These are phyloP conservation scores for Onychomys leucogaster DNA, from an alignment of 2,797 vertebrate species.

Conservation along the genomic window DNA sequence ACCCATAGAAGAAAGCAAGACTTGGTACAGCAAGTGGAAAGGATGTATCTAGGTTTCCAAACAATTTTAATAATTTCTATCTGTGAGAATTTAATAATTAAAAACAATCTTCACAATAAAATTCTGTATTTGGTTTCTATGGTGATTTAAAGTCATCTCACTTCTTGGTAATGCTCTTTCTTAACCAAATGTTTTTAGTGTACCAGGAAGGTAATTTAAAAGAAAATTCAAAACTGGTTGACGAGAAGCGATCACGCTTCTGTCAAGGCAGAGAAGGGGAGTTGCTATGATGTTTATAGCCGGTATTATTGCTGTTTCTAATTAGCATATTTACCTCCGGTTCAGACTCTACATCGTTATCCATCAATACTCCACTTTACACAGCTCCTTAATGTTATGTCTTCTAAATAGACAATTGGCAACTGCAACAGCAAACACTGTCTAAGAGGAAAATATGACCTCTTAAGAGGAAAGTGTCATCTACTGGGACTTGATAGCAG, in stretches of 20 bases:
- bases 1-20: conserved; percentile 17
- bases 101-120: conserved; percentile 53
- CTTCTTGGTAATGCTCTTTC: conserved; percentile 60
- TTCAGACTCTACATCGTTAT: conserved; percentile 60
- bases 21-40: conserved; percentile 16
- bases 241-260: conserved; percentile 66
- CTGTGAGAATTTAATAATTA: conserved; percentile 41
- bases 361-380: conserved; percentile 63
- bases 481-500: conserved; percentile 77
- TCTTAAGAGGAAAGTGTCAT: conserved; percentile 79
- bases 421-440: conserved; percentile 73
- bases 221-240: conserved; percentile 63
- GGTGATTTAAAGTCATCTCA: conserved; percentile 59
- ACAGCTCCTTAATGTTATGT: conserved; percentile 66
- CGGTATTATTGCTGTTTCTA: conserved; percentile 75
- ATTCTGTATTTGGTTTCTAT: conserved; percentile 63
- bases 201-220: conserved; percentile 69
- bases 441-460: conserved; percentile 75
- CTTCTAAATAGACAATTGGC: conserved; percentile 76
- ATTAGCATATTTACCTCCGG: conserved; percentile 73
- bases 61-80: conserved; percentile 53
- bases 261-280: conserved; percentile 68
- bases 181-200: conserved; percentile 77
- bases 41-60: background rate
- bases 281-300: conserved; percentile 23